phyloP scores from a whole-genome alignment of 2,888 invertebrate genomes.

The Drosophila mercatorum region DNA sequence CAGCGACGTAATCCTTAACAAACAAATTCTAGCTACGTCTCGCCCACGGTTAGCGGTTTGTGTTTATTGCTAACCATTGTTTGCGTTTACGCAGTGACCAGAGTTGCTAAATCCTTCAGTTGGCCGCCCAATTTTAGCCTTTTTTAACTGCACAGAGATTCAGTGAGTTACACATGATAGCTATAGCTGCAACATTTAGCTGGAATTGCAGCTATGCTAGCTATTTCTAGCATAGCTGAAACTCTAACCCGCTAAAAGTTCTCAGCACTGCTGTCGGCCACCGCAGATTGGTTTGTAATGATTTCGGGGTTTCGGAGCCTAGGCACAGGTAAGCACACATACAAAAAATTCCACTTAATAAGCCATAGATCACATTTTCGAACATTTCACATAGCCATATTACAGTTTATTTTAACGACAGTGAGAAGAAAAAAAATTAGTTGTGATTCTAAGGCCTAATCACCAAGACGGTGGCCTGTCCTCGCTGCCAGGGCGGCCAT shows the following conservation, averaged over 20 bases:
- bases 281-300: slow-evolving; percentile 36
- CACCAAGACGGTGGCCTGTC: slow-evolving; percentile 89
- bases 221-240: background rate
- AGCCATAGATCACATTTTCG: slow-evolving; percentile 19
- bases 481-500: slow-evolving; percentile 88
- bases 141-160: background rate
- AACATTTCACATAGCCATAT: slow-evolving; percentile 57
- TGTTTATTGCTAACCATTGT: slow-evolving; percentile 28
- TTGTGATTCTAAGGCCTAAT: slow-evolving; percentile 36
- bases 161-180: too few species aligned
- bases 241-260: background rate
- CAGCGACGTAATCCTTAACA: slow-evolving; percentile 64
- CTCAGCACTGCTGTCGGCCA: slow-evolving; percentile 14
- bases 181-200: too few species aligned
- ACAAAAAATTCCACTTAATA: slow-evolving; percentile 15
- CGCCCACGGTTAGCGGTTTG: slow-evolving; percentile 7
- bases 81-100: slow-evolving; percentile 22
- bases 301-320: background rate
- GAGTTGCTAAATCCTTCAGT: slow-evolving; percentile 3
- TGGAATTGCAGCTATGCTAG: background rate
- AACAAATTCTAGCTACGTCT: slow-evolving; percentile 61
- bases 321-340: slow-evolving; percentile 8
- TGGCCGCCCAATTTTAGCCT: background rate
- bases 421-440: slow-evolving; percentile 23
- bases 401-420: slow-evolving; percentile 57